These are phyloP conservation scores for Trichonephila inaurata DNA, from an alignment of 1,140 invertebrate species.

Conservation along the genomic window DNA sequence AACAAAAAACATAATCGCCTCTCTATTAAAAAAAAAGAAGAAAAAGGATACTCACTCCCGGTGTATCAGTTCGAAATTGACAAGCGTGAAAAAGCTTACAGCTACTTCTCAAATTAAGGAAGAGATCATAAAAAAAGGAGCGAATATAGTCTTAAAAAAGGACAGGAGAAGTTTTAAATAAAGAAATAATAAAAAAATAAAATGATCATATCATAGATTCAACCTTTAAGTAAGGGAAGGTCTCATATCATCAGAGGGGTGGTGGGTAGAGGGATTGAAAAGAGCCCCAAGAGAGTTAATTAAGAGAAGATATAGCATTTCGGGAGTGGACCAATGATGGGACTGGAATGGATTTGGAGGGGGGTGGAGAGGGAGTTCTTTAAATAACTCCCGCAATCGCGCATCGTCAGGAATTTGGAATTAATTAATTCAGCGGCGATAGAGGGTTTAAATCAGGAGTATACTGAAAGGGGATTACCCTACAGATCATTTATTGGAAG, in stretches of 20 bases:
- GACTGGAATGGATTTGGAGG: background rate
- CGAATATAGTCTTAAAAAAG: background rate
- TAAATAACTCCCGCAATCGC: constrained; percentile 70
- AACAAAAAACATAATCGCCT: background rate
- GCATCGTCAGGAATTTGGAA: constrained; percentile 74
- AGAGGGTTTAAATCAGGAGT: constrained; percentile 68
- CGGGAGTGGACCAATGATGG: constrained; percentile 50
- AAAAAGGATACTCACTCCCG: background rate
- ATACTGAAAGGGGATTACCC: constrained; percentile 57
- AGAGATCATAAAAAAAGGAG: background rate
- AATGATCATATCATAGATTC: background rate
- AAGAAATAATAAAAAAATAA: background rate
- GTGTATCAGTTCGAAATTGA: constrained; percentile 7
- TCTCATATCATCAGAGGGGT: background rate
- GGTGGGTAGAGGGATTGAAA: constrained; percentile 40
- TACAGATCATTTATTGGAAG: constrained; percentile 69
- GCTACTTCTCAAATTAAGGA: constrained; percentile 43
- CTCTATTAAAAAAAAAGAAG: background rate
- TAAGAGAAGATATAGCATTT: constrained; percentile 74
- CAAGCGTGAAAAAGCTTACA: constrained; percentile 34
- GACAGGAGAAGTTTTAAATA: constrained; percentile 4
- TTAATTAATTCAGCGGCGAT: constrained; percentile 69
- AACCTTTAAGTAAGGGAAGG: background rate
- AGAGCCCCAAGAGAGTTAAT: constrained; percentile 64
- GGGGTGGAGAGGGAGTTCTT: constrained; percentile 22